Conservation (phyloP, 1,140 invertebrate genomes). For the Scylla paramamosain region DNA sequence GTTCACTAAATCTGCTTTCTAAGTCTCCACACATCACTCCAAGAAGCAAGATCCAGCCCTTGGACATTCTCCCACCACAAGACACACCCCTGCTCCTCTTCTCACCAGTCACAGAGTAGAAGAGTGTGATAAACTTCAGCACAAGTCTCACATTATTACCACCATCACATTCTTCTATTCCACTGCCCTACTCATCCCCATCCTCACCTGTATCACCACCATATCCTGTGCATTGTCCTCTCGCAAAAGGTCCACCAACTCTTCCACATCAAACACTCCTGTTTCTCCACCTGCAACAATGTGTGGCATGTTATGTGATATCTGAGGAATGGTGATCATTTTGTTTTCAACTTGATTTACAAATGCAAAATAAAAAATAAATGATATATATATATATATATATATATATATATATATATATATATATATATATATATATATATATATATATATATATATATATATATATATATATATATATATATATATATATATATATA, state of each 20-base stretch:
- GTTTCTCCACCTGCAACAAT: conserved; percentile 86
- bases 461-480: background rate
- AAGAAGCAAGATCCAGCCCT: too few species aligned
- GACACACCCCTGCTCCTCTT: too few species aligned
- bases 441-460: background rate
- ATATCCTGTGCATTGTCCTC: conserved; percentile 90
- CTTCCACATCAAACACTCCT: conserved; percentile 93
- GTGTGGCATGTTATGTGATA: background rate
- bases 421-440: background rate
- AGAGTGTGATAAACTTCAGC: too few species aligned
- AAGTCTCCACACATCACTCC: too few species aligned
- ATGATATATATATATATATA: background rate
- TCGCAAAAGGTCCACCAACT: conserved; percentile 88
- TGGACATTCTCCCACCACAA: too few species aligned
- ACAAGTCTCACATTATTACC: too few species aligned
- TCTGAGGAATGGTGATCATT: background rate
- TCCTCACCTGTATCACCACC: conserved; percentile 87
- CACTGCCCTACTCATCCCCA: background rate
- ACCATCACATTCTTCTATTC: too few species aligned
- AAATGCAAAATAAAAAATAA: background rate
- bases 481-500: background rate
- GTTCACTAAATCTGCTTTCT: too few species aligned
- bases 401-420: too few species aligned
- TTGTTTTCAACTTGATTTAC: background rate
- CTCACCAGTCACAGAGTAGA: too few species aligned